Conservation (phyloP, 2,113 vertebrate genomes). For the Dasypus novemcinctus region DNA sequence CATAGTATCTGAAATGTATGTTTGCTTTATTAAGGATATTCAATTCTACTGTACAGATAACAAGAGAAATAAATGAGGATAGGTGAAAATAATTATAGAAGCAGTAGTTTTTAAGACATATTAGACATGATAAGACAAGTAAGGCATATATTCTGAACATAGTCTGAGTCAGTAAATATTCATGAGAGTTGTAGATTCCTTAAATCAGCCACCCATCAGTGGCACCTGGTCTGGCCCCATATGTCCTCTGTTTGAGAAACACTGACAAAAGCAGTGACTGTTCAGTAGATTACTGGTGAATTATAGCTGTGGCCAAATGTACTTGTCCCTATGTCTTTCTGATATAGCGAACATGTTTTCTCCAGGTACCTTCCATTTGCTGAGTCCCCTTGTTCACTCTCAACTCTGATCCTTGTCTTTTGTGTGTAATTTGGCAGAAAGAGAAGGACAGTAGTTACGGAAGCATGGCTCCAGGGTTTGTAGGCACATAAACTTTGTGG, state of each 20-base stretch:
- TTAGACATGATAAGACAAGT: not conserved
- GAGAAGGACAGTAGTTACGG: not conserved
- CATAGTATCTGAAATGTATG: not conserved
- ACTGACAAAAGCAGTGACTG: not conserved
- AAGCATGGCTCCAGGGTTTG: too few species aligned
- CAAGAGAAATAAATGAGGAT: not conserved
- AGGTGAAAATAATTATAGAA: not conserved
- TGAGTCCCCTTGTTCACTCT: not conserved
- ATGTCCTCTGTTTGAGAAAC: not conserved
- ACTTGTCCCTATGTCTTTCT: not conserved
- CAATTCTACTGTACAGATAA: not conserved
- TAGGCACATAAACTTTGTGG: not conserved
- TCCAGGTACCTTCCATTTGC: not conserved
- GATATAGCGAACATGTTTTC: not conserved
- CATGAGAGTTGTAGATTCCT: not conserved
- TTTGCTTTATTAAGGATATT: conserved; percentile 7
- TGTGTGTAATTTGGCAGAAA: not conserved
- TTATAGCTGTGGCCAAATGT: not conserved
- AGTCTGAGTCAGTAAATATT: not conserved
- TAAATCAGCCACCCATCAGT: not conserved
- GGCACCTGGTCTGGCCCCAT: not conserved
- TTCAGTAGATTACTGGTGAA: not conserved
- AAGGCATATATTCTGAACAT: not conserved
- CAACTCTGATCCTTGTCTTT: not conserved
- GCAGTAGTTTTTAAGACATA: not conserved